Base-by-base conservation (phyloP, 30 jellyfish, hydroid and myxozoan genomes). In the Cassiopea andromeda region DNA sequence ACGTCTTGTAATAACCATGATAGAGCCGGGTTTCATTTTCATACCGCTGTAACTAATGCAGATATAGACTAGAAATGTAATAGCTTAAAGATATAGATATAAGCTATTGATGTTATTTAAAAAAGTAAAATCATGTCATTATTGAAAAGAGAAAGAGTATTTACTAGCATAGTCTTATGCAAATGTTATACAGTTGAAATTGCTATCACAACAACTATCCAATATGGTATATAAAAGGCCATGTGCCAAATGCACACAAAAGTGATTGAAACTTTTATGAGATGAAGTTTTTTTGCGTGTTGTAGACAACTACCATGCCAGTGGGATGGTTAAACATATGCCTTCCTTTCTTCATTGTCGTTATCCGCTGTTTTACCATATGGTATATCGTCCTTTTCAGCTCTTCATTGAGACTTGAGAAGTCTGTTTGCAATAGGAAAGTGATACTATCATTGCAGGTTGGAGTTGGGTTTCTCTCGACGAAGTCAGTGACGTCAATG, bases 401-500 rank as follows among this genome's bases (percentile, higher is more conserved):
- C 2, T 5, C 57, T 2, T 19, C 54, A 18, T 16, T 43, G 10
- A 66, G 75, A 19, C 54, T 27, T 19, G 15, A 70, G 79, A 14
- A 70, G 27, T 70, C 79, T 70, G 79, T 70, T 43, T 70, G 91
- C 16, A 80, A 54, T 12, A 80, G 49, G 64, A 80, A 80, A 5
- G 78, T 45, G 44, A 80, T 57, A n/a, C 47, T 75, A 70, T 84
- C 81, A 38, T 44, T 71, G 38, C 75, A 86, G 1, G 47, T 83
- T 1, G 75, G 60, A 0, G 61, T 43, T 3, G 46, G 59, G 7
- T 67, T 83, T 59, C n/a, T 9, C 71, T 85, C 48, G 69, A 68
- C 43, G 48, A 83, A 83, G 46, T 83, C 92, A 12, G 84, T 72
- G 57, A 83, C 84, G 16, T 83, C 92, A 47, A 83, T n/a, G 9